Evolutionary conservation across 2,888 invertebrate genomes (phyloP), one percentile per base, ranked within the genome.

Genomic region (Calameuta filiformis): DNA sequence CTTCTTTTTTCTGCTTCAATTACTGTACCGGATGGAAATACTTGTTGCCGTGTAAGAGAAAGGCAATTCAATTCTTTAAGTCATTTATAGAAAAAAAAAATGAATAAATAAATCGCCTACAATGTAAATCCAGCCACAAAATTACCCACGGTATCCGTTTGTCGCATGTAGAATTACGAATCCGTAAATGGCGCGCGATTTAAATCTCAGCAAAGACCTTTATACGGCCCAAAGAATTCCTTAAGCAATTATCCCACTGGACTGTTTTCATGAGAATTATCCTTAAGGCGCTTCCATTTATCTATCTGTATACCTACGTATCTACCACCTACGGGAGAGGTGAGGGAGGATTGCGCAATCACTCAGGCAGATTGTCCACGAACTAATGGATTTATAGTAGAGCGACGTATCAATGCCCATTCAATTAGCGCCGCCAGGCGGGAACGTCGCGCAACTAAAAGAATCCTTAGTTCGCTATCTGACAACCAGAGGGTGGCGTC

Each of bases 201-300:
- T 31, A n/a, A 31, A 69, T 69, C 69, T n/a, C 69, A 15, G 15
- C 40, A 4, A 40, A 40, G 15, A 40, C 6, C 40, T 12, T 40
- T 40, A 40, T 15, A 40, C 4, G 4, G 40, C 15, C 40, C 4
- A 12, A 15, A 15, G 15, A 40, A 85, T 83, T 86, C 82, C 79
- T 84, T 81, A 84, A 85, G 85, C 86, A 88, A 88, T 88, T 88
- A 87, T 84, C 84, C 84, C 81, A 86, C 86, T 87, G 87, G 40
- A 40, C 4, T 4, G 4, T 40, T 40, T 40, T 37, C 12, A 37
- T 37, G 37, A 12, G 37, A 37, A 37, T 37, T 40, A 40, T 40
- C 4, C 40, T 40, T 40, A 40, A 40, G 40, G 4, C 40, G 15
- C 37, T 37, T 37, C 35, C 12, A 35, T 35, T 3, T 3, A 12